phyloP scores from a whole-genome alignment of 2,888 invertebrate genomes.

The Hermaeophaga mercurialis region DNA sequence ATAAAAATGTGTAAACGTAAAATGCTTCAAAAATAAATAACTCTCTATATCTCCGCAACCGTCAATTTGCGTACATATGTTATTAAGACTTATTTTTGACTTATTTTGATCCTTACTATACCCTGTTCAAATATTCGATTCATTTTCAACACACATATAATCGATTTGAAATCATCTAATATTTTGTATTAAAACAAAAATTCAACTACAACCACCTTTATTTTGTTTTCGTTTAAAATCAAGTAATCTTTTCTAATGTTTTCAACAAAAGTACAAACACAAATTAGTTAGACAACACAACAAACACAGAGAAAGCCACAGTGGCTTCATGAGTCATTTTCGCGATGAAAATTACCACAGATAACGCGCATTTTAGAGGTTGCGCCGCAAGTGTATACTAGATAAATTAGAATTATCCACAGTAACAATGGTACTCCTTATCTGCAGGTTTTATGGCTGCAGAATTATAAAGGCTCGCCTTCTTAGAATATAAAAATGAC shows the following conservation, averaged over 20 bases:
- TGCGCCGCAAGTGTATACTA: conserved; percentile 21
- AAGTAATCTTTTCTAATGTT: neutral
- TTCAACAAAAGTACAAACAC: conserved; percentile 22
- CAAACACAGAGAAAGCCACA: conserved; percentile 26
- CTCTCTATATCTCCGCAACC: too few relatives aligned
- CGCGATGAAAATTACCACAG: conserved; percentile 32
- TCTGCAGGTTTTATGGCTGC: conserved; percentile 21
- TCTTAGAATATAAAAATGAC: conserved; percentile 19
- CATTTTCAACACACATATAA: too few relatives aligned
- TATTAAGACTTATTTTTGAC: too few relatives aligned
- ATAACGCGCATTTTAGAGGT: conserved; percentile 30
- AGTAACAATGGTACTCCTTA: conserved; percentile 25
- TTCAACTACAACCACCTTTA: too few relatives aligned
- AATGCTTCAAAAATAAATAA: too few relatives aligned
- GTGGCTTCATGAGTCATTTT: conserved; percentile 32
- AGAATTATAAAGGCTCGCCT: conserved; percentile 22
- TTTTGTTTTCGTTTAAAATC: too few relatives aligned
- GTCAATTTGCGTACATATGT: too few relatives aligned
- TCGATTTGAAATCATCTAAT: too few relatives aligned
- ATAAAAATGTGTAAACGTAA: too few relatives aligned
- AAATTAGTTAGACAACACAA: conserved; percentile 34
- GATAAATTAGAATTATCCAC: conserved; percentile 30
- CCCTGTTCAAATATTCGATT: too few relatives aligned
- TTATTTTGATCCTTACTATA: too few relatives aligned
- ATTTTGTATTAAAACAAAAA: too few relatives aligned